These are phyloP conservation scores for Adelosebastes latens DNA, from an alignment of 2,797 vertebrate species.

Conservation along the genomic window DNA sequence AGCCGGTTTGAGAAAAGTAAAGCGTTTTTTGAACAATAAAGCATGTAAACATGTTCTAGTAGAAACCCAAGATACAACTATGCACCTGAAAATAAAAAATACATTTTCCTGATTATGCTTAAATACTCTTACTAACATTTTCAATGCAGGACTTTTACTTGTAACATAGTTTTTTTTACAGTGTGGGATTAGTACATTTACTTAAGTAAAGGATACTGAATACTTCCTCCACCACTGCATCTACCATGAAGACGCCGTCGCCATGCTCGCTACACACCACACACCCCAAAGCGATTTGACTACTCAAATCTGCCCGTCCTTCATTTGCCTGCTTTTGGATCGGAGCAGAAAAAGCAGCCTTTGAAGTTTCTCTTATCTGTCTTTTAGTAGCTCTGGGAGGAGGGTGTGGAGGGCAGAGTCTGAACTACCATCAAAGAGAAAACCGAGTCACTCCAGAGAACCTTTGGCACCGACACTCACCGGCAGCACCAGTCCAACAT, in stretches of 20 bases:
- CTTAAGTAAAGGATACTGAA: background rate
- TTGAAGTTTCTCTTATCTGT: conserved; percentile 65
- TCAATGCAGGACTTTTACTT: background rate
- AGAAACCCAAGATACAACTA: too few species aligned
- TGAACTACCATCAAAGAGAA: conserved; percentile 60
- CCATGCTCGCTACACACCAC: conserved; percentile 17
- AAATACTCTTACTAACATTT: background rate
- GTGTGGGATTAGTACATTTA: background rate
- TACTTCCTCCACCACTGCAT: background rate
- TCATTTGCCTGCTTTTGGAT: conserved; percentile 53
- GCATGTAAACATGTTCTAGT: too few species aligned
- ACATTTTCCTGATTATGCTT: background rate
- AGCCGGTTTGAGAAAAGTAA: too few species aligned
- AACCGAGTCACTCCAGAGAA: conserved; percentile 20
- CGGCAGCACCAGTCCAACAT: background rate
- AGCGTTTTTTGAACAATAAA: too few species aligned
- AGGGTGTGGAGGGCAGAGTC: conserved; percentile 9
- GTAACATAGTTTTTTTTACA: background rate
- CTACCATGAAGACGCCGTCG: background rate
- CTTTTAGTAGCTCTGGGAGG: conserved; percentile 32
- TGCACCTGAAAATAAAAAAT: too few species aligned
- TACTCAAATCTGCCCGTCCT: conserved; percentile 45
- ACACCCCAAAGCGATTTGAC: conserved; percentile 53
- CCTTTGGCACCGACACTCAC: conserved; percentile 15
- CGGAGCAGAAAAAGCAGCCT: conserved; percentile 35